Evolutionary conservation across 2,113 vertebrate species (phyloP).

Genomic region (Proteles cristata): DNA sequence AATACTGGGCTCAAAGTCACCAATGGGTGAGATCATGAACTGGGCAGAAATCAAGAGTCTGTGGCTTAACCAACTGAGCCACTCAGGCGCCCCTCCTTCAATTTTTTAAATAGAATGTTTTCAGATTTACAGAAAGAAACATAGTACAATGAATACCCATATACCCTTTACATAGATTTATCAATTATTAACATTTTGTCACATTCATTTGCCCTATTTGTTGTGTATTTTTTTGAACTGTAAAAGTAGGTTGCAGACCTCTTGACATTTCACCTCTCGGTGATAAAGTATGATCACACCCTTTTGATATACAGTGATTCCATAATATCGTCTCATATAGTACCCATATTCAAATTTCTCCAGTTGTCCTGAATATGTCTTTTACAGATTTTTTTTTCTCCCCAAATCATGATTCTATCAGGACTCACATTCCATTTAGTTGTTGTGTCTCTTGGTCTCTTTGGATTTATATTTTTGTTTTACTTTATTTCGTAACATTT

Average conservation of each 20-base stretch:
- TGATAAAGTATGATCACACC: background rate
- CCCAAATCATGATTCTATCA: background rate
- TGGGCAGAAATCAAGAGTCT: too few relatives aligned
- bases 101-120: background rate
- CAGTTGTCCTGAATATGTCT: background rate
- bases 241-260: background rate
- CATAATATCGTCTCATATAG: background rate
- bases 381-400: background rate
- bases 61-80: background rate
- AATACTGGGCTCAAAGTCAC: too few relatives aligned
- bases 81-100: background rate
- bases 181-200: background rate
- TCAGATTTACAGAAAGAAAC: constrained; percentile 23
- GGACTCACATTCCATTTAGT: background rate
- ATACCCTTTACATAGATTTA: background rate
- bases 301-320: background rate
- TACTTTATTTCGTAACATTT: background rate
- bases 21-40: too few relatives aligned
- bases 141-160: background rate
- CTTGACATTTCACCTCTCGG: background rate
- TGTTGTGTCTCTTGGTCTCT: background rate
- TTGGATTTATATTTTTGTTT: constrained; percentile 38
- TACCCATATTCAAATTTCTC: constrained; percentile 27
- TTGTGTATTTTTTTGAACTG: background rate
- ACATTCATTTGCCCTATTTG: background rate